Evolutionary conservation across 2,113 vertebrate genomes (phyloP).

Genomic region (Camelus bactrianus): DNA sequence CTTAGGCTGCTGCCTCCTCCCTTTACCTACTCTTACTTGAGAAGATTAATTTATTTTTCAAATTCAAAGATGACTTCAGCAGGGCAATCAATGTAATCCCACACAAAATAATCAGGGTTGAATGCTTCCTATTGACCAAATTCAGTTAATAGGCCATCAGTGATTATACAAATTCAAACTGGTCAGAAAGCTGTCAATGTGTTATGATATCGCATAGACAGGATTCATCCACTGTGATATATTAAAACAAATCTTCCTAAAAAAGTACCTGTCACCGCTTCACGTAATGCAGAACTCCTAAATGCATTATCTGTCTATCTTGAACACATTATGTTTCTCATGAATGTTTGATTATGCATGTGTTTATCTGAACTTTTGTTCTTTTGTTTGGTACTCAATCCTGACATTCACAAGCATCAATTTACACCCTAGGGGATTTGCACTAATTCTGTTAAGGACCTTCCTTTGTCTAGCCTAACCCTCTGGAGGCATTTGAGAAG

Average conservation of each 20-base stretch:
- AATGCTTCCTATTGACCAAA: constrained; percentile 36
- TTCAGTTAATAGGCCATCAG: constrained; percentile 2
- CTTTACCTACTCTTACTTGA: constrained; percentile 10
- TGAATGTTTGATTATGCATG: constrained; percentile 63
- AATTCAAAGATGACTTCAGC: neutral
- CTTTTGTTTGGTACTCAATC: constrained; percentile 59
- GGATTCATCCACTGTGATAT: neutral
- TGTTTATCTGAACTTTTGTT: constrained; percentile 73
- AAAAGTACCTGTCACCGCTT: neutral
- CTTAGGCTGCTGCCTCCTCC: neutral
- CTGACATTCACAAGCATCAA: constrained; percentile 65
- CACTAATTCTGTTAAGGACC: constrained; percentile 72
- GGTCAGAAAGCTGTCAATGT: neutral
- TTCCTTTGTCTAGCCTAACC: constrained; percentile 70
- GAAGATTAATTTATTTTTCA: constrained; percentile 44
- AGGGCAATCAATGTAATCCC: constrained; percentile 10
- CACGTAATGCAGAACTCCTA: neutral
- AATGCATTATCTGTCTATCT: neutral
- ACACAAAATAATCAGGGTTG: neutral
- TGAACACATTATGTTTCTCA: constrained; percentile 12
- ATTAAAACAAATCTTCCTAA: neutral
- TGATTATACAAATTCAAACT: neutral
- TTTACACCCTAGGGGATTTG: constrained; percentile 62
- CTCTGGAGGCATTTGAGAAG: constrained; percentile 77
- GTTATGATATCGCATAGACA: neutral